Evolutionary conservation across 2,797 vertebrate genomes (phyloP), one percentile per base, ranked within the genome.

Genomic region (Taenioides sp.): DNA sequence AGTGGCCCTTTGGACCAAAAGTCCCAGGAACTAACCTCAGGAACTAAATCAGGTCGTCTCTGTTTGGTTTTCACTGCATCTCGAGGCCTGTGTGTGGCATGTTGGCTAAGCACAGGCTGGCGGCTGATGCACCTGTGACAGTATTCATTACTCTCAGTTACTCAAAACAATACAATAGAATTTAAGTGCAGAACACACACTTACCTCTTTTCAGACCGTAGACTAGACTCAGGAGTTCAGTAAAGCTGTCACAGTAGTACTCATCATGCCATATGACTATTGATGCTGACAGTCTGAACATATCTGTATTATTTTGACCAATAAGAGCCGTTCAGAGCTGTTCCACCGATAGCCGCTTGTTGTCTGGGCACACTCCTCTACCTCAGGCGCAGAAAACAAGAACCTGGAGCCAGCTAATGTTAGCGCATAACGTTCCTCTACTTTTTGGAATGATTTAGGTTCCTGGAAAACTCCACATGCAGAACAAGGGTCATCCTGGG

Each of bases 191-290:
- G 40, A 57, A 67, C 66, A 6, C 71, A 34, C 64, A 65, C 62
- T 73, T 54, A 64, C 70, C 61, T 55, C 70, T 47, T 34, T 71
- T 65, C 61, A 68, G 71, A 52, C n/a, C 31, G 20, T 55, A 67
- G 66, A 54, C 65, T 79, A 73, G 70, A 80, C 82, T 88, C 84
- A 82, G 82, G 78, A 88, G 80, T 81, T 79, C 0, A 72, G 76
- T 67, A 71, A 64, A 47, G 70, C 64, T 25, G 5, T 62, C 54
- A 40, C 34, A 67, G 25, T 58, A 61, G 37, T 50, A 27, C 12
- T 57, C n/a, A 22, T 54, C 52, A 54, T 54, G 17, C 37, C 58
- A 50, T 22, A 47, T 23, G 66, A 64, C 55, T 34, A 7, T 17
- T 54, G 40, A 57, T 14, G 17, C 60, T 62, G 22, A 37, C 65